Evolutionary conservation across 2,888 invertebrate genomes (phyloP), one percentile per base, ranked within the genome.

Genomic region (Acrobasis repandana): DNA sequence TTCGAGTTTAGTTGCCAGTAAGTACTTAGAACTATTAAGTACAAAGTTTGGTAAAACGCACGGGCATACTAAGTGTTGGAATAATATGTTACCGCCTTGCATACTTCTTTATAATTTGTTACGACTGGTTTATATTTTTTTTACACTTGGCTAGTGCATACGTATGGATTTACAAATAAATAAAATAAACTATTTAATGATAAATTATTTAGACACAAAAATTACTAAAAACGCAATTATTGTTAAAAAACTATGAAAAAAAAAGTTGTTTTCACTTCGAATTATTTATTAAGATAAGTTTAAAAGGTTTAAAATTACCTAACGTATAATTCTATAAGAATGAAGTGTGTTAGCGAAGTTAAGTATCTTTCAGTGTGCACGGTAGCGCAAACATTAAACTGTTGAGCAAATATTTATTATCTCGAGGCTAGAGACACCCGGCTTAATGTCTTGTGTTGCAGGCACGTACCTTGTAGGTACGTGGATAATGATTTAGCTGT

Each of bases 401-500:
- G 64, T 57, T 60, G 52, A 18, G 52, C 60, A 61, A 64, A 64
- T 64, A 61, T 64, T 61, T 60, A 49, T 49, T 33, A 58, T 48
- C 61, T 52, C 48, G 51, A 33, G 61, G 61, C 63, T 20, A 48
- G 48, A 48, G 47, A 58, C 48, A 58, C 57, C 57, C 57, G 16
- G 48, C 48, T 58, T 58, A 58, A 58, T 58, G 57, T 49, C 48
- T 58, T 49, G 57, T 58, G 57, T 58, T 58, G 48, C 57, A 56
- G 18, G 48, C 57, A 58, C 57, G 54, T 54, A 58, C 28, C 28
- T 28, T 18, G 14, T 18, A 11, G 9, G 18, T 16, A 47, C 57
- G 56, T 49, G 48, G 48, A 36, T 58, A 58, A 58, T 58, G 57
- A 58, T 58, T 58, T 58, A 58, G 57, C 57, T 49, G 48, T 58